Base-by-base conservation (phyloP, 2,888 invertebrate species). In the Gymnosoma rotundatum region DNA sequence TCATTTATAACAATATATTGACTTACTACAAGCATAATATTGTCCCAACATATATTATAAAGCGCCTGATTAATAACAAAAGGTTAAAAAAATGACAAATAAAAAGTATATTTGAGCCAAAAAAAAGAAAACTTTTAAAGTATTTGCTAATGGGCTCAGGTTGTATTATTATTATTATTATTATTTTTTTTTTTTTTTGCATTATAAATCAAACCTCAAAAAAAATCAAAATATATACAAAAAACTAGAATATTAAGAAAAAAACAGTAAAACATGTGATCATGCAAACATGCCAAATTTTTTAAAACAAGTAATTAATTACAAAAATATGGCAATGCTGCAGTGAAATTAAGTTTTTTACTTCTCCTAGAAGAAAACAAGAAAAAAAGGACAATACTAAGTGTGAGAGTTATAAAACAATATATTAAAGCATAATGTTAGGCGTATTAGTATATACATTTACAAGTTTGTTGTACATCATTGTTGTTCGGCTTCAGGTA, bases 271-370 rank as follows among this genome's bases (percentile, higher is more conserved):
- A 78, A 74, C 76, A 84, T 80, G 70, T 82, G 56, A 84, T 86
- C 86, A 85, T 78, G 86, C 88, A 87, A 86, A 87, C 86, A 84
- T 82, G 86, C 86, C 87, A 84, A 86, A 80, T 78, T 80, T 80
- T 80, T 69, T 78, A 80, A 70, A 84, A 85, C 82, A 86, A 84
- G 85, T 83, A 87, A 88, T 88, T 87, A 87, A 86, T 82, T 86
- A 83, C 70, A 54, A 48, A 72, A 75, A 60, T 79, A 75, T 79
- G 75, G 75, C 75, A 79, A 83, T 66, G 50, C 79, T 83, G 66
- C 74, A 64, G 42, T 70, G 21, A 82, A 83, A 70, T 74, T 78
- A 78, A 78, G 61, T 78, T 78, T 45, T 70, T 66, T 66, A 72
- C 42, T n/a, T 18, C n/a, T 2, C 21, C n/a, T 52, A 38, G 72